Evolutionary conservation across 2,113 vertebrate genomes (phyloP).

Genomic region (Grallaria varia): DNA sequence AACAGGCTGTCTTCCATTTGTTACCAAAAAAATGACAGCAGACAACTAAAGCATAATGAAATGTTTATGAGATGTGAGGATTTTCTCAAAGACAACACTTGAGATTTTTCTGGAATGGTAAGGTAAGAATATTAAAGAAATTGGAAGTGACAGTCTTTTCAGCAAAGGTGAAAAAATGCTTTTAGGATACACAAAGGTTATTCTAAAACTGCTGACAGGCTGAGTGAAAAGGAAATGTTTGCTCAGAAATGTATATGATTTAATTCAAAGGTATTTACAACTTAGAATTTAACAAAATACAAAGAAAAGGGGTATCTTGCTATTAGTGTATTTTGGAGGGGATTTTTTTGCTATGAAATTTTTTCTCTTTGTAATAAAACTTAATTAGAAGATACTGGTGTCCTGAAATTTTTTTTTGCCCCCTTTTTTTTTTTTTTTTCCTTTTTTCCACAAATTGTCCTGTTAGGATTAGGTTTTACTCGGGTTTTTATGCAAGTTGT

Average conservation of each 20-base stretch:
- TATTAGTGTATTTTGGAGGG: neutral
- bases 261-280: neutral
- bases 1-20: neutral
- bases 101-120: neutral
- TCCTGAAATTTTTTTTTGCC: neutral
- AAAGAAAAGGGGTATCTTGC: neutral
- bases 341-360: neutral
- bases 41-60: neutral
- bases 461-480: neutral
- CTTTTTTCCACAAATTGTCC: neutral
- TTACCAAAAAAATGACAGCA: neutral
- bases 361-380: neutral
- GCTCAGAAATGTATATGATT: neutral
- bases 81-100: neutral
- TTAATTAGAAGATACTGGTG: neutral
- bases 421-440: neutral
- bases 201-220: neutral
- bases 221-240: neutral
- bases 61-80: neutral
- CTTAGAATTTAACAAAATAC: neutral
- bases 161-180: neutral
- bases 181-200: neutral
- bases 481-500: neutral
- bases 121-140: neutral
- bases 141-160: neutral